Evolutionary conservation across 2,797 vertebrate genomes (phyloP).

Genomic region (Coreius guichenoti): DNA sequence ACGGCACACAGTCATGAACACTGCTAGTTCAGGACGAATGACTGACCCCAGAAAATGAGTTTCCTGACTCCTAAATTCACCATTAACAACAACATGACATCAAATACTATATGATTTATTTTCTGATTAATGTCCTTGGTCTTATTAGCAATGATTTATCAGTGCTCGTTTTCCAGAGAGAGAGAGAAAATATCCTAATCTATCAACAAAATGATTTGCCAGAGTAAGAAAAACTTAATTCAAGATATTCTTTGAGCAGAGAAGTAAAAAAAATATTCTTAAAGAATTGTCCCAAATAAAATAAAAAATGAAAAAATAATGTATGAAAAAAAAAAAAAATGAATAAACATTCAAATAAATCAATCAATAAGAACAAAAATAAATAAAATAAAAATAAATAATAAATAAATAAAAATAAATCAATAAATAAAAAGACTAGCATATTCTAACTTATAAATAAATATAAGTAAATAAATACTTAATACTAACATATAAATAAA

Average conservation of each 20-base stretch:
- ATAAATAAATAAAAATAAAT: too few relatives aligned
- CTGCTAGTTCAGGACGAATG: background rate
- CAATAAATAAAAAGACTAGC: background rate
- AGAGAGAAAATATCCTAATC: background rate
- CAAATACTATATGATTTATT: background rate
- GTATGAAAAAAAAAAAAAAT: too few relatives aligned
- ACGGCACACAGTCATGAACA: conserved; percentile 6
- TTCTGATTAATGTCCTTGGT: conserved; percentile 1
- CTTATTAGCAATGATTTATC: background rate
- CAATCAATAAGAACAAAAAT: background rate
- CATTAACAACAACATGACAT: conserved; percentile 5
- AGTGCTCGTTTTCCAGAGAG: background rate
- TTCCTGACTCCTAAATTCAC: background rate
- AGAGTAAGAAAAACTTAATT: background rate
- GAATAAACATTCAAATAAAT: background rate
- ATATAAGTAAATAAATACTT: background rate
- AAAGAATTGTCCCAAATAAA: background rate
- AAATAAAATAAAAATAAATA: too few relatives aligned
- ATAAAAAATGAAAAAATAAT: too few relatives aligned
- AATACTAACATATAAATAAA: too few relatives aligned
- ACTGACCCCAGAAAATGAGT: conserved; percentile 30
- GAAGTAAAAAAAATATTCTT: background rate
- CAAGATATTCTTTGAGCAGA: background rate
- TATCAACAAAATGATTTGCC: background rate
- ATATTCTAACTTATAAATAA: background rate